Evolutionary conservation across 1,140 invertebrate genomes (phyloP), one percentile per base, ranked within the genome.

Genomic region (Neelides sp.): DNA sequence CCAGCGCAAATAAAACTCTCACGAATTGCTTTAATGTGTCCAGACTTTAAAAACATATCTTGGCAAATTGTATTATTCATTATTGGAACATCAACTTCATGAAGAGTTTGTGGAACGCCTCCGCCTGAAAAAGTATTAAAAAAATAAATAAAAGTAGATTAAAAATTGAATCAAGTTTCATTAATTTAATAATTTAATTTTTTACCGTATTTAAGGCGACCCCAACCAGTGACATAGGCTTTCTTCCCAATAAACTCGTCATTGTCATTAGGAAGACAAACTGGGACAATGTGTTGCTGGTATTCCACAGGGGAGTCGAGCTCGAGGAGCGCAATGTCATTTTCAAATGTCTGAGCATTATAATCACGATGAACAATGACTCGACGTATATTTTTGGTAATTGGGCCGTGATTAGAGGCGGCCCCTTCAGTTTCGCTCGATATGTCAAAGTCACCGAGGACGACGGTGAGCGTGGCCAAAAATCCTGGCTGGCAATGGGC

Each of bases 401-500:
- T 65, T 2, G 85, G 79, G n/a, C n/a, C n/a, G n/a, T n/a, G n/a
- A 37, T 79, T 73, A 49, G 79, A 78, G 1, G 78, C 74, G 8
- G 37, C 20, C 5, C 23, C 50, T 62, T 91, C 86, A 53, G 82
- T 66, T 59, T 89, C 83, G 1, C 82, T 81, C 2, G 82, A 85
- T 57, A 92, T 82, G 64, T 93, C 88, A 64, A 82, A 85, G 64
- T 92, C 88, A 1, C 89, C 89, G 60, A 93, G 82, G 3, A 93
- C 85, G 0, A 88, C 87, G 10, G 92, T 80, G 47, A 94, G 66
- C 0, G 85, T 88, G 1, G 86, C 87, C 35, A 93, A 69, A 66
- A 93, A 92, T 48, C 85, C 87, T 45, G 89, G 90, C 67, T 92
- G 88, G 72, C 90, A 94, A 75, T 94, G 90, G 8, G 89, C 90